Evolutionary conservation across 2,113 vertebrate species (phyloP).

Genomic region (Nycticorax nycticorax): DNA sequence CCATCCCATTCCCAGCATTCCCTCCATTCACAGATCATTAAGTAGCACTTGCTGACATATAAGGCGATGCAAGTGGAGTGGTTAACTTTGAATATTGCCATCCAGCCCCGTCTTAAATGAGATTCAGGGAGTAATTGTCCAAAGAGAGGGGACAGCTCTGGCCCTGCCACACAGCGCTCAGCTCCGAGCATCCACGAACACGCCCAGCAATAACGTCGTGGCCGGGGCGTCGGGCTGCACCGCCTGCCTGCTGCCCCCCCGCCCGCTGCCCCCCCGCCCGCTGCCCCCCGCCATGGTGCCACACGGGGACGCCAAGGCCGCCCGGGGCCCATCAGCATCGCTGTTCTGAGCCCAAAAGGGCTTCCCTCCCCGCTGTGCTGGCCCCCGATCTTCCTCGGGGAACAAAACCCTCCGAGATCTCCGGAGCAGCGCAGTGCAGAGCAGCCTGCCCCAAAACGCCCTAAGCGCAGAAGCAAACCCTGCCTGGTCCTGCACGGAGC

Average conservation of each 20-base stretch:
- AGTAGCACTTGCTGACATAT: conserved; percentile 63
- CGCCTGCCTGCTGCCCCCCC: too few relatives aligned
- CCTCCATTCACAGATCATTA: conserved; percentile 68
- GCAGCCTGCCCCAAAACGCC: neutral
- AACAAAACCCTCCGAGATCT: neutral
- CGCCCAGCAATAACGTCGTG: accelerated
- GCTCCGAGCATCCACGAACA: neutral
- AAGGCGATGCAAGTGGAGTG: conserved; percentile 56
- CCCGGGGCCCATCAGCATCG: neutral
- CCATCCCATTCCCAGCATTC: conserved; percentile 61
- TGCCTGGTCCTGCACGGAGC: accelerated
- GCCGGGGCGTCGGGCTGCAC: accelerated
- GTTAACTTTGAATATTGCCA: conserved; percentile 44
- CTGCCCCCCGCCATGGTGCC: accelerated
- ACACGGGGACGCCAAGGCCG: accelerated
- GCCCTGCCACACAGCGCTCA: neutral
- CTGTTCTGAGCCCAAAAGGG: neutral
- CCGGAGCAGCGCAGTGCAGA: accelerated
- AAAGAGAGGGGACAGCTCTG: neutral
- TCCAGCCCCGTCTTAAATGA: neutral
- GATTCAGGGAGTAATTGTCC: neutral
- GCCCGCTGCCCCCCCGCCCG: accelerated
- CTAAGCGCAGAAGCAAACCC: neutral
- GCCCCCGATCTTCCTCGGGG: neutral
- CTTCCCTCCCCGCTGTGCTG: neutral